Conservation (phyloP, 2,888 invertebrate genomes). For the Plebejus argus region DNA sequence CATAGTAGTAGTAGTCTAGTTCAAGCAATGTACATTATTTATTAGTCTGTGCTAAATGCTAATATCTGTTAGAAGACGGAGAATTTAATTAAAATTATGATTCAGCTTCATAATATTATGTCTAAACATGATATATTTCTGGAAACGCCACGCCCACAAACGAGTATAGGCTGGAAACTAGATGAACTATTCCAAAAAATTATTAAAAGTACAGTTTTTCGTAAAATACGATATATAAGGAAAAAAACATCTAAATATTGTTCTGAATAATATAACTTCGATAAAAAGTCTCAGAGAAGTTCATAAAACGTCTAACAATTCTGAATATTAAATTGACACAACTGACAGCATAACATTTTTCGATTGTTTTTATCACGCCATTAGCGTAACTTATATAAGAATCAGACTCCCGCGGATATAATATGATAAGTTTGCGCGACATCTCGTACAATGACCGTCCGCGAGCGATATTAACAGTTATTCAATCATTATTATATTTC, state of each 20-base stretch:
- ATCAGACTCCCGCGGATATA: conserved; percentile 15
- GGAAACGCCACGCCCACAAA: background rate
- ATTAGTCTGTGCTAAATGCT: background rate
- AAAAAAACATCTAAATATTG: background rate
- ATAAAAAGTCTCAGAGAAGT: background rate
- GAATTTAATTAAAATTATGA: background rate
- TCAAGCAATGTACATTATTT: background rate
- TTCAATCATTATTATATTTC: conserved; percentile 1
- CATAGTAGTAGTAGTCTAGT: background rate
- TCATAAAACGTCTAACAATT: background rate
- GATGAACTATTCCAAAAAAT: too few relatives aligned
- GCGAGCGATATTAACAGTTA: conserved; percentile 12
- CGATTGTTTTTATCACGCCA: conserved; percentile 3
- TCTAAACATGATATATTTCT: background rate
- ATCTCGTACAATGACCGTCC: conserved; percentile 11
- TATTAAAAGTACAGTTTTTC: too few relatives aligned
- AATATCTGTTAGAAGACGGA: background rate
- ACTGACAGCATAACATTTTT: background rate
- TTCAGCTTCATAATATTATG: background rate
- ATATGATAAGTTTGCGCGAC: conserved; percentile 15
- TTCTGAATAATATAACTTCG: too few relatives aligned
- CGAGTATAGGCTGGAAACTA: too few relatives aligned
- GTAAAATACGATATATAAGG: background rate
- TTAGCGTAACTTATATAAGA: conserved; percentile 7
- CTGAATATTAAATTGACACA: background rate